Base-by-base conservation (phyloP, 2,113 vertebrate genomes). In the Sander lucioperca region DNA sequence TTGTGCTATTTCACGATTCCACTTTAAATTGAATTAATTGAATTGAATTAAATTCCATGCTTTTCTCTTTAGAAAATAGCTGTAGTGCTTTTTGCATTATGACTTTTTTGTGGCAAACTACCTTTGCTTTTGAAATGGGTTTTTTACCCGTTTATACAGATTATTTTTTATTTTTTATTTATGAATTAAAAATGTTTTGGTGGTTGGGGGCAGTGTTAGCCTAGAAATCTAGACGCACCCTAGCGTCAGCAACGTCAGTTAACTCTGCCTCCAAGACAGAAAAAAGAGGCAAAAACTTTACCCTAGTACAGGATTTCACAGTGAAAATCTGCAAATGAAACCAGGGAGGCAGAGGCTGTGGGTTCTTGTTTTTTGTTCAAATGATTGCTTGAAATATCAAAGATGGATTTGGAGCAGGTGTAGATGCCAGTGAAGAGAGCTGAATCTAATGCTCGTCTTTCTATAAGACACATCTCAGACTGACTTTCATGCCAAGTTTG, bases 401-500 rank as follows among this genome's bases (percentile, higher is more conserved):
- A 86, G 53, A 80, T 16, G 18, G 67, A 80, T 69, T 59, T 23
- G 1, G 65, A 63, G 67, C 62, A 21, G 4, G 73, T 19, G 47
- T 70, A 18, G 78, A 77, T 54, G 75, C 56, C 66, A 69, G 83
- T 47, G 75, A 77, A 74, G 77, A 56, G 14, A 82, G 48, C 70
- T 51, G 69, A 80, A 77, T 70, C 70, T 86, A 74, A 73, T 33
- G 75, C 85, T 87, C 68, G 19, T 83, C 58, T 77, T 59, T 45
- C 74, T 72, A 76, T 83, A 75, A 72, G 62, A 71, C 66, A 51
- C 45, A 76, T 74, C 79, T 64, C 82, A 67, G 65, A 57, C 77
- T 63, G 59, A 74, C 82, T 88, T 90, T 89, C 72, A 86, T 85
- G 67, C 63, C 65, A 59, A 56, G 71, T 85, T 81, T 62, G 68